Percentiles rank a stretch among this genome's conserved stretches.
phyloP scores from a whole-genome alignment of 2,113 vertebrate genomes.

The Pampusana beccarii region DNA sequence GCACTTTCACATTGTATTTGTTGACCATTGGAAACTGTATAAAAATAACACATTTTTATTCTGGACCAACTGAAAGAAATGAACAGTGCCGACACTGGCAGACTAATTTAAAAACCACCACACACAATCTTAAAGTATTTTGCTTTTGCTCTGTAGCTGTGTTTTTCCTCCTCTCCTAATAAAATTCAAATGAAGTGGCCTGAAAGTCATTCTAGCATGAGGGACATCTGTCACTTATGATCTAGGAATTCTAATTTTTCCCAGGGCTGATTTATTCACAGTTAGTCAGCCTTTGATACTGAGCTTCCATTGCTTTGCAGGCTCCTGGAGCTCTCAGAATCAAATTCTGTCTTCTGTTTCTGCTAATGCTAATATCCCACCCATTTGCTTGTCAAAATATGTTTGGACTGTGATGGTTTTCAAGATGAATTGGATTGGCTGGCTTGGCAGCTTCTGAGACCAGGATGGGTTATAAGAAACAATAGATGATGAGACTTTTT shows the following conservation, averaged over 20 bases:
- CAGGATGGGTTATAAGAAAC: conserved; percentile 27
- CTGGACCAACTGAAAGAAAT: neutral
- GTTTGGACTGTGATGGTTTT: conserved; percentile 7
- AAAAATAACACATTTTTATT: neutral
- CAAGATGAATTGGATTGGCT: conserved; percentile 22
- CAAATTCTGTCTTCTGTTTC: neutral
- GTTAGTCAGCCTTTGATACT: conserved; percentile 2
- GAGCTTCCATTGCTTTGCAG: neutral
- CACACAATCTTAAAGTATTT: neutral
- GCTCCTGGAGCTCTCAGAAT: conserved; percentile 10
- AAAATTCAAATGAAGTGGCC: conserved; percentile 24
- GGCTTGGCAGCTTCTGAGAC: neutral
- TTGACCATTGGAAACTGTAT: neutral
- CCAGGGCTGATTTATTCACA: conserved; percentile 2
- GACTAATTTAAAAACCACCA: neutral
- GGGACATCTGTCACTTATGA: conserved; percentile 31
- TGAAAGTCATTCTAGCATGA: conserved; percentile 18
- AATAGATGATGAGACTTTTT: conserved; percentile 11
- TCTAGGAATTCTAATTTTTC: conserved; percentile 3
- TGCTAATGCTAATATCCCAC: conserved; percentile 13
- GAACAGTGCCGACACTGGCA: neutral
- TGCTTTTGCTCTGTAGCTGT: neutral
- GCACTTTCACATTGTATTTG: neutral
- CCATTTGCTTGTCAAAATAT: neutral
- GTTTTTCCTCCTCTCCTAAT: neutral